Evolutionary conservation across 2,113 vertebrate genomes (phyloP), one percentile per base, ranked within the genome.

Genomic region (Caretta caretta): DNA sequence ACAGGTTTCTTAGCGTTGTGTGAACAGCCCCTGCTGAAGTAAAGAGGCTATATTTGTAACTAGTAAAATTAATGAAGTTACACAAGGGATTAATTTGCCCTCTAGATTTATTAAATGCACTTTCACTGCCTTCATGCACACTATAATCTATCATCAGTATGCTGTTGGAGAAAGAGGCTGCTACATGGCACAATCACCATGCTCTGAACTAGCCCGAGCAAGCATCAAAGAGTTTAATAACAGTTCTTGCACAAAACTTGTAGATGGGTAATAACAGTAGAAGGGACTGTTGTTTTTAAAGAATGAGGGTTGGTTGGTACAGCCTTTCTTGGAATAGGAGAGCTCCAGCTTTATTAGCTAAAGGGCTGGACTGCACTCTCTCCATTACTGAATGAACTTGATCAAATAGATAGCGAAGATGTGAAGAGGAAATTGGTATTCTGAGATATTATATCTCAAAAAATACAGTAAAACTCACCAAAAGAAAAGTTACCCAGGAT

Each of bases 201-300:
- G 84, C 1, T 92, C 56, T 85, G 13, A 92, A 50, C 27, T 82
- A 59, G 89, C 86, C 38, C 20, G 25, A 90, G 25, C 19, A 92
- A 88, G 3, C 57, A 72, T 93, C 56, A 82, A 93, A 95, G 5
- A 84, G 17, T 80, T 91, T 90, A 95, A 84, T 85, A 79, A 57
- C 20, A 88, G 35, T 59, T 35, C 57, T 89, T 96, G 42, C 42
- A 92, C 89, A 94, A 46, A 62, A 13, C 81, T 93, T 29, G 3
- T 46, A 76, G n/a, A 65, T 91, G 0, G 81, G 69, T 86, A 95
- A 69, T 81, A 94, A 75, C 3, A 1, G 7, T 93, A 25, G 22
- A 94, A 92, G 86, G 4, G 79, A 3, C 65, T 87, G 29, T 65
- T 95, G 56, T 84, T 95, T 53, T 90, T 90, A 80, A 88, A 49